Evolutionary conservation across 92 coral and sea anemone genomes (phyloP).

Genomic region (Bergia puertoricense): DNA sequence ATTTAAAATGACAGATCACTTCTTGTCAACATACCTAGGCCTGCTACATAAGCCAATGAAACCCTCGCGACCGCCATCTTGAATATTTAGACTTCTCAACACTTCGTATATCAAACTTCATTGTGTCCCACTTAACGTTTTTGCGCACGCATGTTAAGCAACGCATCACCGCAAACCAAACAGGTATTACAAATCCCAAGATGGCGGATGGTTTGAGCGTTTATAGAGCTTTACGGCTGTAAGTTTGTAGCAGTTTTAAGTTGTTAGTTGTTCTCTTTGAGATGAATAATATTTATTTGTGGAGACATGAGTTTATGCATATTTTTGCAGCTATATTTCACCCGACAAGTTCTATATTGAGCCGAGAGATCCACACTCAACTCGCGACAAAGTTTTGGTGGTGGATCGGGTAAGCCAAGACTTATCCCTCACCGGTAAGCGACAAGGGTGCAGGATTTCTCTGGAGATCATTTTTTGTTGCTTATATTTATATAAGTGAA

Average conservation of each 20-base stretch:
- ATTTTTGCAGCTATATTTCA: constrained; percentile 76
- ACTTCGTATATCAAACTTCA: constrained; percentile 12
- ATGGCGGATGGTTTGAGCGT: constrained; percentile 82
- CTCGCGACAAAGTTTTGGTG: constrained; percentile 85
- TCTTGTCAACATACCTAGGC: not conserved
- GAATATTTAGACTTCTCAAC: not conserved
- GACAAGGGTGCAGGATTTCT: not conserved
- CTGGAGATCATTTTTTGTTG: not conserved
- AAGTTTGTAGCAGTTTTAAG: constrained; percentile 44
- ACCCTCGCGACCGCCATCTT: constrained; percentile 59
- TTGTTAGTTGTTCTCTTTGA: not conserved
- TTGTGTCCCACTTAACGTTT: constrained; percentile 31
- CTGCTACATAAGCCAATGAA: constrained; percentile 6
- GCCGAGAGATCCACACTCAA: constrained; percentile 85
- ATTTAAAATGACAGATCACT: not conserved
- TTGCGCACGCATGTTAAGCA: constrained; percentile 12
- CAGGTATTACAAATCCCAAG: constrained; percentile 46
- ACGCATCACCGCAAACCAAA: constrained; percentile 29
- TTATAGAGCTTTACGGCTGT: constrained; percentile 83
- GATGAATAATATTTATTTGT: not conserved
- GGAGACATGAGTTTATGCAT: not conserved
- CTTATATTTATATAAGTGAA: not conserved
- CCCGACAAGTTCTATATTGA: constrained; percentile 94
- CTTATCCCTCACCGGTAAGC: constrained; percentile 78
- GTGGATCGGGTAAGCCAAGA: constrained; percentile 97